These are phyloP conservation scores for Paradisaea rubra DNA, from an alignment of 2,113 vertebrate species.

Conservation along the genomic window DNA sequence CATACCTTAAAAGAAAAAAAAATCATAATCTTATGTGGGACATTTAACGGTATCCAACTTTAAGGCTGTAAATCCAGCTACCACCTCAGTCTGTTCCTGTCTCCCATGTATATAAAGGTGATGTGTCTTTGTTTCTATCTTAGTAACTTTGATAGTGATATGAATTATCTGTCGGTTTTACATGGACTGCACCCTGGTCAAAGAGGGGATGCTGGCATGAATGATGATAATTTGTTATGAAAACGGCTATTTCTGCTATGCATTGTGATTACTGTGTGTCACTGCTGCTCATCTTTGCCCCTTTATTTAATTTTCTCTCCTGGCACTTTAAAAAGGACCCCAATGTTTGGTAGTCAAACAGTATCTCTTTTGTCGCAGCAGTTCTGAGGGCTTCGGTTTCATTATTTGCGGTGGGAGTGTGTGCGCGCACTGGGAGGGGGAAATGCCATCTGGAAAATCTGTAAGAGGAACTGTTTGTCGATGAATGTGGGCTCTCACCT, in stretches of 20 bases:
- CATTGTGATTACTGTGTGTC: not conserved
- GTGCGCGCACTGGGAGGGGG: not conserved
- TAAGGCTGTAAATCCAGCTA: not conserved
- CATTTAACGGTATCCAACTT: not conserved
- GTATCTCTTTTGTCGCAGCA: not conserved
- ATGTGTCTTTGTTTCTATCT: not conserved
- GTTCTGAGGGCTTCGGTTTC: not conserved
- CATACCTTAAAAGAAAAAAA: not conserved
- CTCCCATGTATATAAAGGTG: not conserved
- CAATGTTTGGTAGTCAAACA: conserved; percentile 14
- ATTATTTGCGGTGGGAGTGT: conserved; percentile 1
- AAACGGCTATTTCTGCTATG: not conserved
- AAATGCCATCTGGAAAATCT: conserved; percentile 28
- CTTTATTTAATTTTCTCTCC: not conserved
- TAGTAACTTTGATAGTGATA: not conserved
- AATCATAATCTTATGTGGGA: not conserved
- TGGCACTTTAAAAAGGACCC: not conserved
- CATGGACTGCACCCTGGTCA: accelerated
- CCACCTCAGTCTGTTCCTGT: not conserved
- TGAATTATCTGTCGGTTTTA: not conserved
- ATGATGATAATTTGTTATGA: not conserved
- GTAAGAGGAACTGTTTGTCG: conserved; percentile 10
- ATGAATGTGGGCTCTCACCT: conserved; percentile 50
- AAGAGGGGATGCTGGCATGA: not conserved
- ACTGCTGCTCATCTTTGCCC: not conserved